Evolutionary conservation across 2,113 vertebrate genomes (phyloP), one percentile per base, ranked within the genome.

Genomic region (Bos javanicus): DNA sequence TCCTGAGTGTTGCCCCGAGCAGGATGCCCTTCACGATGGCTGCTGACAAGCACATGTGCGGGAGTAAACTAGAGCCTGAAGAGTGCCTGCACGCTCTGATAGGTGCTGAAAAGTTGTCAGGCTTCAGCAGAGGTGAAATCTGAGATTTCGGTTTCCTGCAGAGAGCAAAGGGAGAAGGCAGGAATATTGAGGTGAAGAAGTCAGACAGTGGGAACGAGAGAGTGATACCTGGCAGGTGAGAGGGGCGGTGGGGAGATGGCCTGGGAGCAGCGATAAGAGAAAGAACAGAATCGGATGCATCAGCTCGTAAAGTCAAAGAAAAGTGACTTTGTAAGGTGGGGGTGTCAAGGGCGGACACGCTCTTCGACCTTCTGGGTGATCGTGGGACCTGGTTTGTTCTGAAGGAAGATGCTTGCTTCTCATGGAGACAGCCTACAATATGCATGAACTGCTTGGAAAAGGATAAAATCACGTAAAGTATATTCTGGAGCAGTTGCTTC

Each of bases 121-220:
- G 16, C 96, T 96, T 93, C 86, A 57, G 90, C 2, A 80, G 94
- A 96, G 87, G n/a, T 5, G 9, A 91, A 91, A 93, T 26, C 33
- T 1, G 94, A 98, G 96, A 28, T 60, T 33, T 30, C 1, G 17
- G 52, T 64, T 91, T 96, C 97, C 96, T 78, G 90, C 46, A 57
- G 96, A 97, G 96, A 97, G 93, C 39, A 80, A 87, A 92, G 33
- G 54, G 25, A 87, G 60, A 80, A 67, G 50, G 46, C 71, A 91
- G 87, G 94, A 80, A 85, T 33, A 10, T 7, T 12, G 81, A 97
- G n/a, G 52, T 84, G 91, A 59, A 93, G 88, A 98, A 97, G 90
- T n/a, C 96, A 91, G 94, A 56, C 50, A 64, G 80, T 81, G 74
- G 74, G 78, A 81, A 87, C n/a, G 3, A 43, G 26, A 94, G 87